Conservation (phyloP, 35 echinoderm and acorn worm genomes). For the Apostichopus parvimensis region DNA sequence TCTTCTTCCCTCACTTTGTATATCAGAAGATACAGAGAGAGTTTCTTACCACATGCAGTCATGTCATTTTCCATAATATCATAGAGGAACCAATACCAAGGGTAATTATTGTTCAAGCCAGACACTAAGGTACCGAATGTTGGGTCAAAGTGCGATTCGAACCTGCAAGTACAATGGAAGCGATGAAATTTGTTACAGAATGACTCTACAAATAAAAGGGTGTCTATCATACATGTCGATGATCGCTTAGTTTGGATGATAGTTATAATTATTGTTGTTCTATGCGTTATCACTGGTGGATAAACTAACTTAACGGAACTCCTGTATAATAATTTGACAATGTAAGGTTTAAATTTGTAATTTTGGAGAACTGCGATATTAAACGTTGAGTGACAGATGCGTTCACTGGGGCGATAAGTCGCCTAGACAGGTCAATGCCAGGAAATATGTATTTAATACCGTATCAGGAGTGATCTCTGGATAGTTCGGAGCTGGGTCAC, state of each 20-base stretch:
- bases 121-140: not conserved
- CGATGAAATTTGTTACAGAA: too few relatives aligned
- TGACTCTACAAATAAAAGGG: too few relatives aligned
- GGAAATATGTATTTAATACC: not conserved
- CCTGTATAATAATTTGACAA: too few relatives aligned
- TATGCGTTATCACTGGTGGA: too few relatives aligned
- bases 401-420: not conserved
- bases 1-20: too few relatives aligned
- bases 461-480: not conserved
- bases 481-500: not conserved
- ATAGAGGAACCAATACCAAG: conserved; percentile 10
- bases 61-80: not conserved
- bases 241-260: too few relatives aligned
- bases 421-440: not conserved
- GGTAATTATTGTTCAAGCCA: not conserved
- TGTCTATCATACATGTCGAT: too few relatives aligned
- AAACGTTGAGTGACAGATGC: not conserved
- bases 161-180: not conserved
- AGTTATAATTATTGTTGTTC: too few relatives aligned
- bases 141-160: not conserved
- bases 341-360: too few relatives aligned
- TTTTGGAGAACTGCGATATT: too few relatives aligned
- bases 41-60: not conserved
- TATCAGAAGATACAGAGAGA: not conserved
- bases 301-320: too few relatives aligned